A percentile compares a stretch with the other conserved stretches of the same genome.
Evolutionary conservation across 1,140 invertebrate species (phyloP).

Genomic region (Diachasma alloeum): DNA sequence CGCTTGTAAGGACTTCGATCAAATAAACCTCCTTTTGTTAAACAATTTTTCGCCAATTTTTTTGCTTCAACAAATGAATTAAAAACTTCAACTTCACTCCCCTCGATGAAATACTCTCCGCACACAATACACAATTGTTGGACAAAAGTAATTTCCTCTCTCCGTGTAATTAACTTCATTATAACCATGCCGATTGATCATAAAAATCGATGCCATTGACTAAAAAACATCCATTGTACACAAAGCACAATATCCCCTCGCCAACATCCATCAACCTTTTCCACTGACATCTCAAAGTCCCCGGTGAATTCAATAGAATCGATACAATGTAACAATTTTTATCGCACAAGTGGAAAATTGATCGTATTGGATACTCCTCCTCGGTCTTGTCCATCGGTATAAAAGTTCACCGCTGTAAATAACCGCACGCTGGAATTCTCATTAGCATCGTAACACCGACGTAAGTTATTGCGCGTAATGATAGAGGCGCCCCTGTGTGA

Average conservation of each 20-base stretch:
- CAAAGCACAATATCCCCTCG: background rate
- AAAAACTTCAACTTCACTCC: too few relatives aligned
- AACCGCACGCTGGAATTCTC: slow-evolving; percentile 44
- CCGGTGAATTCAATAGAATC: background rate
- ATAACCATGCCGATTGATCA: background rate
- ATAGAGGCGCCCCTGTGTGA: slow-evolving; percentile 44
- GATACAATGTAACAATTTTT: background rate
- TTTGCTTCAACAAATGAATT: too few relatives aligned
- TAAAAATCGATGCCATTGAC: background rate
- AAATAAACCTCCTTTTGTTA: too few relatives aligned
- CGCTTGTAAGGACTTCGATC: too few relatives aligned
- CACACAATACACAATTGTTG: too few relatives aligned
- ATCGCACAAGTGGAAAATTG: background rate
- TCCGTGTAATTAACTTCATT: background rate
- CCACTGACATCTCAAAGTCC: background rate
- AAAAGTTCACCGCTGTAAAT: slow-evolving; percentile 45
- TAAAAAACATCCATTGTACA: background rate
- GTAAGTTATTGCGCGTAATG: slow-evolving; percentile 52
- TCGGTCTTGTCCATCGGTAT: background rate
- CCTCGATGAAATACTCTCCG: too few relatives aligned
- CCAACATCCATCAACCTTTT: background rate
- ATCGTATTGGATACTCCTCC: background rate
- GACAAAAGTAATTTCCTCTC: background rate
- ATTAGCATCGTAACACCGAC: slow-evolving; percentile 51
- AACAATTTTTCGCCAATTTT: too few relatives aligned